A percentile compares a stretch with the other conserved stretches of the same genome.
These are phyloP conservation scores for Penaeus monodon DNA, from an alignment of 2,888 invertebrate genomes.

Conservation along the genomic window DNA sequence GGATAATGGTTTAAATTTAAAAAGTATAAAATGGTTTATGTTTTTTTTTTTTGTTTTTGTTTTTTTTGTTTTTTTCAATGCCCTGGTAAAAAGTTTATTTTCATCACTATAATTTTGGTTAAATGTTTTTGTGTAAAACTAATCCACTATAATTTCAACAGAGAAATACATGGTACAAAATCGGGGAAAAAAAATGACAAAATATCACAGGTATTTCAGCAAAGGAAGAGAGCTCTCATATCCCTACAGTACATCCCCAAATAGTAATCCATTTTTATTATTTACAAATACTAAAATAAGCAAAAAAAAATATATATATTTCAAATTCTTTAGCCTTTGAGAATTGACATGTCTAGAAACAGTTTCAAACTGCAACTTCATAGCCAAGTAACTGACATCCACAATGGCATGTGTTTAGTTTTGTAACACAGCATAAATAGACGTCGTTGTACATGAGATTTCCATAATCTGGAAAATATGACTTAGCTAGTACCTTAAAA, in stretches of 20 bases:
- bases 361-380: neutral
- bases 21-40: too few species aligned
- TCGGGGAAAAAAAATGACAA: neutral
- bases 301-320: neutral
- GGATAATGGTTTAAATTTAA: too few species aligned
- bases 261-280: conserved; percentile 4
- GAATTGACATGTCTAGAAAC: neutral
- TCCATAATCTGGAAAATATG: neutral
- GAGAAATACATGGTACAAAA: too few species aligned
- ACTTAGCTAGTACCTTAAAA: too few species aligned
- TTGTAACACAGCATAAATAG: too few species aligned
- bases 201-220: conserved; percentile 15
- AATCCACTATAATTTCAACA: too few species aligned
- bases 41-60: too few species aligned
- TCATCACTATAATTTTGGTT: too few species aligned
- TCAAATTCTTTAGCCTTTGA: neutral
- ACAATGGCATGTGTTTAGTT: conserved; percentile 1
- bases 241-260: neutral
- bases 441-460: neutral
- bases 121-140: too few species aligned
- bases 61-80: too few species aligned
- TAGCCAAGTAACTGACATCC: conserved; percentile 10
- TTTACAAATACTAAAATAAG: conserved; percentile 23
- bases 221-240: neutral
- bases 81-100: too few species aligned